A percentile compares a stretch with the other conserved stretches of the same genome.
Evolutionary conservation across 2,797 vertebrate species (phyloP).

Genomic region (Pachyuromys duprasi): DNA sequence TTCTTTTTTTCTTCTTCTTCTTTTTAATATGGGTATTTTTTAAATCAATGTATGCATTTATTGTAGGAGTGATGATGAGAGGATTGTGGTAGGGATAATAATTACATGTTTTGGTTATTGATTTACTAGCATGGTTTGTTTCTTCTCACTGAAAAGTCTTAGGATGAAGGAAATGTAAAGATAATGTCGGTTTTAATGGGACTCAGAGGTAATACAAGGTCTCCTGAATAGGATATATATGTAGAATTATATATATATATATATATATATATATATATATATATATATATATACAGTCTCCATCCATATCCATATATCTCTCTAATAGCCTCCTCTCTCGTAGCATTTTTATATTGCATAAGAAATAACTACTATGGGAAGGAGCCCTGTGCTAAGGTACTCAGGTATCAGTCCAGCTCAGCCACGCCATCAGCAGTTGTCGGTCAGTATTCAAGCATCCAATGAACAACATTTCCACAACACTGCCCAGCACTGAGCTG

Average conservation of each 20-base stretch:
- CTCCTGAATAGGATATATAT: not conserved
- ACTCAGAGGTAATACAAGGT: not conserved
- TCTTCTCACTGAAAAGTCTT: conserved; percentile 21
- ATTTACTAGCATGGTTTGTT: not conserved
- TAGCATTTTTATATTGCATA: not conserved
- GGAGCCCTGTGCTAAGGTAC: not conserved
- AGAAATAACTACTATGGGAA: not conserved
- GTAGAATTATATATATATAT: not conserved
- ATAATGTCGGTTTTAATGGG: not conserved
- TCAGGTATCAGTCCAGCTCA: not conserved
- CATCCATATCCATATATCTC: not conserved
- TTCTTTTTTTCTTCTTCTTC: not conserved
- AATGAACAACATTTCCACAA: not conserved
- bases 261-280: too few species aligned
- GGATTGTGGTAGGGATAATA: accelerated
- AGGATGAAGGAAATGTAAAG: not conserved
- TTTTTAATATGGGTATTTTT: not conserved
- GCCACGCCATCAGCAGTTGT: too few species aligned
- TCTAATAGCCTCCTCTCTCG: not conserved
- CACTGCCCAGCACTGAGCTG: too few species aligned
- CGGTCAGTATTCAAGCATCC: too few species aligned
- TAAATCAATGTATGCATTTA: not conserved
- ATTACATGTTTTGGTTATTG: not conserved
- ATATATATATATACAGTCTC: not conserved
- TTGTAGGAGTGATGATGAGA: not conserved